phyloP scores from a whole-genome alignment of 1,140 invertebrate species.

The Heliconius himera region DNA sequence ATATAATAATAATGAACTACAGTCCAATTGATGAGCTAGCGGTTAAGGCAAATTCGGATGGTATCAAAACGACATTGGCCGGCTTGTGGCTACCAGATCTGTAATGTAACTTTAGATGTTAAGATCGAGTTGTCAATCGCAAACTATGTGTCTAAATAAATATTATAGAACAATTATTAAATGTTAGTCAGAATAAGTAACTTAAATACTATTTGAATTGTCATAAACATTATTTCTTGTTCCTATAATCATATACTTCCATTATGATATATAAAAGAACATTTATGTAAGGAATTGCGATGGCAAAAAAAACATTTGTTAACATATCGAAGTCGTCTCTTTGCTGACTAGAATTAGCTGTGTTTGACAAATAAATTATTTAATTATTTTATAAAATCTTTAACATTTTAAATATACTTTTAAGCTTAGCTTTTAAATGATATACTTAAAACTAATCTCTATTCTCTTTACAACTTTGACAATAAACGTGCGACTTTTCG shows the following conservation, averaged over 20 bases:
- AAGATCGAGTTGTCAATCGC: conserved; percentile 73
- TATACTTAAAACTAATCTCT: conserved; percentile 10
- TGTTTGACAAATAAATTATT: conserved; percentile 78
- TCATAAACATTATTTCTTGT: conserved; percentile 13
- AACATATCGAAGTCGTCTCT: conserved; percentile 47
- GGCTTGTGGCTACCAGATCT: conserved; percentile 55
- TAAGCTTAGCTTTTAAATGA: conserved; percentile 51
- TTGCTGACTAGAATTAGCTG: conserved; percentile 70
- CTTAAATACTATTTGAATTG: conserved; percentile 16
- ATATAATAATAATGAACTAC: conserved; percentile 36
- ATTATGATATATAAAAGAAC: background rate
- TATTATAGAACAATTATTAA: conserved; percentile 34
- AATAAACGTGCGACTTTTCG: conserved; percentile 58
- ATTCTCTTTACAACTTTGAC: conserved; percentile 45
- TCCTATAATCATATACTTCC: background rate
- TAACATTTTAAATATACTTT: conserved; percentile 37
- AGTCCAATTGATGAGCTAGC: conserved; percentile 40
- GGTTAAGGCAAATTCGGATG: conserved; percentile 37
- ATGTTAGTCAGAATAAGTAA: conserved; percentile 28
- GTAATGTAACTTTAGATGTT: conserved; percentile 42
- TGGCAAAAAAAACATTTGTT: conserved; percentile 30
- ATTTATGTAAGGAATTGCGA: conserved; percentile 30
- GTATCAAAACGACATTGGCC: conserved; percentile 64
- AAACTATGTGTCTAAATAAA: conserved; percentile 53
- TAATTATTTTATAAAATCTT: conserved; percentile 34